Conservation (phyloP, 2,888 invertebrate species). For the Rhabditoides inermis region DNA sequence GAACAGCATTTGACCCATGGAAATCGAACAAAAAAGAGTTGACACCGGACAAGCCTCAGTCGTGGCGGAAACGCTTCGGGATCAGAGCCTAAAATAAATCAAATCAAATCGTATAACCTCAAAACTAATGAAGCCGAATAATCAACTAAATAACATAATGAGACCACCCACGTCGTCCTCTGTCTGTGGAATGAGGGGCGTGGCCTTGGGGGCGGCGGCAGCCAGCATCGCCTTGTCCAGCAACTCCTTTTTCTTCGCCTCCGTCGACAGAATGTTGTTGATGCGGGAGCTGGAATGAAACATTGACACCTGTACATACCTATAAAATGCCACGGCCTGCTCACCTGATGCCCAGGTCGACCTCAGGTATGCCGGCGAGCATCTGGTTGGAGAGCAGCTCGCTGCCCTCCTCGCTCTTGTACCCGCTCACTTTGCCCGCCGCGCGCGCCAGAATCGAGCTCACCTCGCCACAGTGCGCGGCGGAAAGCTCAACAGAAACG, state of each 20-base stretch:
- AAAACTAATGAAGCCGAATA: no score
- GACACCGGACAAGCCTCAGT: no score
- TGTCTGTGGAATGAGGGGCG: no score
- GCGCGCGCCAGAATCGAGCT: constrained; percentile 62
- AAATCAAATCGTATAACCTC: no score
- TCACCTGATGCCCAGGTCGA: constrained; percentile 92
- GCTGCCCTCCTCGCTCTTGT: constrained; percentile 77
- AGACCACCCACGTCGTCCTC: no score
- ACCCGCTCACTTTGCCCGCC: constrained; percentile 75
- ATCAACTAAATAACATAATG: no score
- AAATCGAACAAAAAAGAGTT: no score
- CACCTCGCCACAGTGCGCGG: not conserved
- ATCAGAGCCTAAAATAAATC: no score
- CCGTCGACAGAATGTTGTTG: constrained; percentile 94
- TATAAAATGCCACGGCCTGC: not conserved
- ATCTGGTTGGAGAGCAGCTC: constrained; percentile 99
- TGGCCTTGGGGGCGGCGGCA: no score
- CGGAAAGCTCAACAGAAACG: no score
- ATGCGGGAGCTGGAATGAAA: constrained; percentile 71
- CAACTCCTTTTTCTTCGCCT: constrained; percentile 88
- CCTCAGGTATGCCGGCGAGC: constrained; percentile 97
- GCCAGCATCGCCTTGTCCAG: constrained; percentile 58
- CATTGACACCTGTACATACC: not conserved
- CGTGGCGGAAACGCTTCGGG: no score
- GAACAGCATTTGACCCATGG: no score